Conservation (phyloP, 2,113 vertebrate genomes). For the Canis aureus region DNA sequence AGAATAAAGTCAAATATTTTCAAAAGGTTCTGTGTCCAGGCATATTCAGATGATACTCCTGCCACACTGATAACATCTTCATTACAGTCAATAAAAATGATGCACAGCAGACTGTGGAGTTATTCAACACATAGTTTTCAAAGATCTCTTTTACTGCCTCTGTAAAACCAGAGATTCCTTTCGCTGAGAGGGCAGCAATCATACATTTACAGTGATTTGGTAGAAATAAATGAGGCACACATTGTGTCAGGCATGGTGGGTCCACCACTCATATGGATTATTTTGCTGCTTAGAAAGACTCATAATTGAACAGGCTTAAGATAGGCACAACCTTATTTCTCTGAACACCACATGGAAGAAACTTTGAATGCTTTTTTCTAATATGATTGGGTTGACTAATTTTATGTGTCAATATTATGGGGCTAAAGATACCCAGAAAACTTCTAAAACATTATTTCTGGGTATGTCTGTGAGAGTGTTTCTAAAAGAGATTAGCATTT, state of each 20-base stretch:
- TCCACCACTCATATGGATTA: background rate
- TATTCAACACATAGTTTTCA: slow-evolving; percentile 85
- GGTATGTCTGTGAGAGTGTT: background rate
- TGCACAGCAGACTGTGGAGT: slow-evolving; percentile 71
- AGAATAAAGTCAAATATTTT: slow-evolving; percentile 32
- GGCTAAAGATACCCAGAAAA: background rate
- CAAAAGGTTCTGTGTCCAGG: background rate
- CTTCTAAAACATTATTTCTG: slow-evolving; percentile 16
- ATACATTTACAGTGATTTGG: slow-evolving; percentile 69
- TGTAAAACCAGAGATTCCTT: slow-evolving; percentile 85
- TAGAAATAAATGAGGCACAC: slow-evolving; percentile 19
- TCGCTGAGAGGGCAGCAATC: slow-evolving; percentile 75
- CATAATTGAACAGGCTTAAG: background rate
- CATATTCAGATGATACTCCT: slow-evolving; percentile 63
- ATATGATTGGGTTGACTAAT: background rate
- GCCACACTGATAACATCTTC: slow-evolving; percentile 80
- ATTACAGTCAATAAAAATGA: slow-evolving; percentile 84
- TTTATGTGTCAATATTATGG: background rate
- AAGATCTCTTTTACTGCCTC: slow-evolving; percentile 84
- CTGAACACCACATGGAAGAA: background rate
- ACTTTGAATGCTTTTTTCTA: background rate
- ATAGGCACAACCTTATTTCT: background rate
- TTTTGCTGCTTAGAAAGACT: slow-evolving; percentile 1
- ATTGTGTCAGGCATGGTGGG: background rate
- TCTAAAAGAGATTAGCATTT: background rate